Conservation (phyloP, 1,140 invertebrate species). For the Parapsyche elsis region DNA sequence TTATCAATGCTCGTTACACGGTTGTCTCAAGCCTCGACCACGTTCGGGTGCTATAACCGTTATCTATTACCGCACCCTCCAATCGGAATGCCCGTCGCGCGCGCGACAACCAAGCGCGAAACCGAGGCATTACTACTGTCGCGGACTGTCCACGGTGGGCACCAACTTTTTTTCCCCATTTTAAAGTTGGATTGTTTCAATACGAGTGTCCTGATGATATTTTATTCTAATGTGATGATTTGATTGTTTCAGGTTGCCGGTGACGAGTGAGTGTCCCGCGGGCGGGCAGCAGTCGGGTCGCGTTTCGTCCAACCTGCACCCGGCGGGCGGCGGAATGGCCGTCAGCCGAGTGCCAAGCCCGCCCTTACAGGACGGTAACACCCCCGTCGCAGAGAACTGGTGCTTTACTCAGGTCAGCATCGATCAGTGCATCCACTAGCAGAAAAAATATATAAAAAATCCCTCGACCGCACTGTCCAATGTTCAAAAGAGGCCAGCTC, state of each 20-base stretch:
- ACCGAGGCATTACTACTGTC: too few relatives aligned
- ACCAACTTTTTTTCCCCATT: background rate
- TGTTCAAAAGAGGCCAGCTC: too few relatives aligned
- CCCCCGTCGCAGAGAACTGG: constrained; percentile 95
- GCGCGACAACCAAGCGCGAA: too few relatives aligned
- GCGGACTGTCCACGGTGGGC: too few relatives aligned
- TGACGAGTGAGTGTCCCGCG: constrained; percentile 86
- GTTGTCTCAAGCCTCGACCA: too few relatives aligned
- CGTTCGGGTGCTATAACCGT: too few relatives aligned
- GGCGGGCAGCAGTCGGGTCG: constrained; percentile 73
- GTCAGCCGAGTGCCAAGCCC: constrained; percentile 91
- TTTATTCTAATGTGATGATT: background rate
- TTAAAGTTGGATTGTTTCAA: too few relatives aligned
- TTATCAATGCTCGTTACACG: too few relatives aligned
- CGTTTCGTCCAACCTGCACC: constrained; percentile 78
- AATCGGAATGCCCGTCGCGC: too few relatives aligned
- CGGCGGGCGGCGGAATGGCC: constrained; percentile 84
- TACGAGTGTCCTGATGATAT: background rate
- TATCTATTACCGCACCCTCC: too few relatives aligned
- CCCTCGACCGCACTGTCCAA: too few relatives aligned
- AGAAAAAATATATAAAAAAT: too few relatives aligned
- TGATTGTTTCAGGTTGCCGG: constrained; percentile 73
- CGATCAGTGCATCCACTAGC: background rate
- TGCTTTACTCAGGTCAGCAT: constrained; percentile 91
- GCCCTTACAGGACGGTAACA: constrained; percentile 89